Evolutionary conservation across 2,113 vertebrate genomes (phyloP), one percentile per base, ranked within the genome.

Genomic region (Heliornis fulica): DNA sequence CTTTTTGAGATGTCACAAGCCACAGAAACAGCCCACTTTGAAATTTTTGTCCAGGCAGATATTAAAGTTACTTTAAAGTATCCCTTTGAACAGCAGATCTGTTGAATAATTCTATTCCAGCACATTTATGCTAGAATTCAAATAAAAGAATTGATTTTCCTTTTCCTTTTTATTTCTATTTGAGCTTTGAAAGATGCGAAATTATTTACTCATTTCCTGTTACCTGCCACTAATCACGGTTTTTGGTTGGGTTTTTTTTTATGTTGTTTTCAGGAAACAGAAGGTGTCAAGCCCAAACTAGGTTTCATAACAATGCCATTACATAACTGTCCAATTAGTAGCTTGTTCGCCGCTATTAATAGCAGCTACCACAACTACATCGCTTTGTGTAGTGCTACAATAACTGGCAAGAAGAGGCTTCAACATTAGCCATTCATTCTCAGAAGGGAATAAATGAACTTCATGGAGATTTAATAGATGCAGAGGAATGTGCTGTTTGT

Each of bases 311-410:
- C 76, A 94, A 94, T 87, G 81, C 69, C 85, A 87, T 93, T 96
- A 96, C 87, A 81, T 96, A 97, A 96, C 94, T 68, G 77, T 78
- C 91, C 96, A 94, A 97, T 97, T 97, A 98, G 89, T 40, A 82
- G 92, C 90, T 90, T 41, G 48, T 97, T 93, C 70, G 41, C 83
- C 53, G 90, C 80, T 95, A 97, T 96, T 96, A 97, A 96, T 97
- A 98, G 97, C 87, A 94, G 65, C 83, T 91, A 94, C 87, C 70
- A 66, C 81, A 92, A 92, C 87, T 79, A 94, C 88, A 88, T 92
- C 5, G 22, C 83, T 88, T 36, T 57, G 59, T 75, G 69, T 15
- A 92, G 75, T 12, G 74, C 66, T 80, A 93, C 68, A 76, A 31
- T 61, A 60, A 87, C 69, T 82, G 92, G 72, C 65, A 77, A 83